A percentile compares a stretch with the other conserved stretches of the same genome.
Conservation (phyloP, 2,797 vertebrate genomes). For the Paedocypris micromegethes region DNA sequence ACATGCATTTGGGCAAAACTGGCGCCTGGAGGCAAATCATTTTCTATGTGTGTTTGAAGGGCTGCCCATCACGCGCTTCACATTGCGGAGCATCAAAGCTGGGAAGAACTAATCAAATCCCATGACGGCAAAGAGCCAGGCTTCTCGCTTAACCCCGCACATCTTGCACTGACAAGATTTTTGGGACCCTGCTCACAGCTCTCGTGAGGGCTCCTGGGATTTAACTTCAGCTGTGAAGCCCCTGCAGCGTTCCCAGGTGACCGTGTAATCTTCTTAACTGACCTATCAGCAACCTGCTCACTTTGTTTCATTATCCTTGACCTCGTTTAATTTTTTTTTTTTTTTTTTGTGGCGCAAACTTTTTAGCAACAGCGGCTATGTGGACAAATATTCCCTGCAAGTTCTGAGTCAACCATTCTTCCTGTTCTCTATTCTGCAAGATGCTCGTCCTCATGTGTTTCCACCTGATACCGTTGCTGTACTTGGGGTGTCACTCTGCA, state of each 20-base stretch:
- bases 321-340: background rate
- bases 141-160: conserved; percentile 35
- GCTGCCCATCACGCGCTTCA: conserved; percentile 31
- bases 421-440: too few relatives aligned
- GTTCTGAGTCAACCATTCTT: too few relatives aligned
- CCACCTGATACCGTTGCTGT: too few relatives aligned
- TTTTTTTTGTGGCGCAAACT: too few relatives aligned
- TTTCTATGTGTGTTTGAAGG: conserved; percentile 39
- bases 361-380: too few relatives aligned
- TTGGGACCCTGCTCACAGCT: background rate
- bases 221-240: conserved; percentile 11
- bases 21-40: conserved; percentile 19
- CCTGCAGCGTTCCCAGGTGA: conserved; percentile 53
- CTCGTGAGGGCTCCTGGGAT: conserved; percentile 1
- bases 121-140: conserved; percentile 23
- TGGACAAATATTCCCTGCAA: too few relatives aligned
- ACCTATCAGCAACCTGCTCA: conserved; percentile 45
- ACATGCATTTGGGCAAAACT: conserved; percentile 10
- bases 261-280: conserved; percentile 60
- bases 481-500: too few relatives aligned
- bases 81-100: conserved; percentile 14
- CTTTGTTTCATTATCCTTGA: conserved; percentile 22
- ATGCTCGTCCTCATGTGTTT: too few relatives aligned
- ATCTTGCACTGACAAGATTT: conserved; percentile 4
- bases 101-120: conserved; percentile 15